Percentiles rank a stretch among this genome's conserved stretches.
Conservation (phyloP, 1,140 invertebrate genomes). For the Rhagoletis pomonella region DNA sequence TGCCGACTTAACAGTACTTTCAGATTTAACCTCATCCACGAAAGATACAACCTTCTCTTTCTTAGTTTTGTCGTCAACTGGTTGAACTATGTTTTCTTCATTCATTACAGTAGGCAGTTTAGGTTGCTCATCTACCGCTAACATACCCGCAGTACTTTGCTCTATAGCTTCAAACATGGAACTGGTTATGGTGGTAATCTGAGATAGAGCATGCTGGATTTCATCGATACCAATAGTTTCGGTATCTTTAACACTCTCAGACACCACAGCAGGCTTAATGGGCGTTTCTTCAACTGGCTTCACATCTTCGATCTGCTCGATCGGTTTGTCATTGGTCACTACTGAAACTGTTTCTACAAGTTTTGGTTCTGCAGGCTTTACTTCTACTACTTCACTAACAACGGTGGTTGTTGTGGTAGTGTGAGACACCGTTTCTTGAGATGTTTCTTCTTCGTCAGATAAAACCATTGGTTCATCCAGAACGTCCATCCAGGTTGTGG, state of each 20-base stretch:
- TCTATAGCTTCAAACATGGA: too few species aligned
- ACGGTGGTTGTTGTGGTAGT: neutral
- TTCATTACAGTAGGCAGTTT: too few species aligned
- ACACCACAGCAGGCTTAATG: neutral
- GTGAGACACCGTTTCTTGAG: neutral
- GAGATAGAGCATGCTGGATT: too few species aligned
- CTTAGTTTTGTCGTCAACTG: neutral
- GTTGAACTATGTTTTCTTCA: neutral
- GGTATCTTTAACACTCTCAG: neutral
- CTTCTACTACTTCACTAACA: slow-evolving; percentile 5
- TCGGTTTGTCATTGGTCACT: neutral
- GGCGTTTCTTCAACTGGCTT: slow-evolving; percentile 58
- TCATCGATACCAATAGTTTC: neutral
- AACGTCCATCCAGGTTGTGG: slow-evolving; percentile 76
- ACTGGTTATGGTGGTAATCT: too few species aligned
- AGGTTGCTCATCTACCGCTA: too few species aligned
- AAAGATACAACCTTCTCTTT: neutral
- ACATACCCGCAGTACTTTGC: too few species aligned
- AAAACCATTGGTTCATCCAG: slow-evolving; percentile 76
- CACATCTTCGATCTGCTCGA: neutral
- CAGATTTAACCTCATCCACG: neutral
- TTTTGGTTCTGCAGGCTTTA: neutral
- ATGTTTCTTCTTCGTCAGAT: slow-evolving; percentile 71
- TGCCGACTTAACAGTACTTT: neutral
- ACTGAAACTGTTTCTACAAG: neutral